Conservation (phyloP, 2,113 vertebrate genomes). For the Antechinus stuartii region DNA sequence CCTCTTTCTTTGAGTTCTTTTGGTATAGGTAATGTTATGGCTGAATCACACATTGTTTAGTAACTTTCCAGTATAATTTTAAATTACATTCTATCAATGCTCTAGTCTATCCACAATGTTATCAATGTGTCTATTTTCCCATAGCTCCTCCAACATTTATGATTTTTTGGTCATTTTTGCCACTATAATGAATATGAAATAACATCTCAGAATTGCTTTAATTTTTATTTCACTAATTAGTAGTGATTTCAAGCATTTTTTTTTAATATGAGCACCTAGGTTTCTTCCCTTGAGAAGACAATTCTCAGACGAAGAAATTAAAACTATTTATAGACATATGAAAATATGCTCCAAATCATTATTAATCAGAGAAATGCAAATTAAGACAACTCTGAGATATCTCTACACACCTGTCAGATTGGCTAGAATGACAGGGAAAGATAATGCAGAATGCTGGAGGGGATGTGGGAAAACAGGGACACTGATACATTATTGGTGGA, state of each 20-base stretch:
- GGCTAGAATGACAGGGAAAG: no score
- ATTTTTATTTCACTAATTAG: background rate
- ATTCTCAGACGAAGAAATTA: no score
- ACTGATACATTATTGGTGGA: no score
- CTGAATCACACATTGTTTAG: background rate
- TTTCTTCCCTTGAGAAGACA: background rate
- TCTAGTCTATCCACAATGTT: background rate
- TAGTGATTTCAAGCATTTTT: background rate
- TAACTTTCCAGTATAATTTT: background rate
- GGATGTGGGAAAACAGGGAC: no score
- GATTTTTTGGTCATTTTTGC: background rate
- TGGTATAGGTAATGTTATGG: background rate
- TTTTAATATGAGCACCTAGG: background rate
- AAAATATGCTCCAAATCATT: no score
- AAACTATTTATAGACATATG: no score
- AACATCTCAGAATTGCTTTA: background rate
- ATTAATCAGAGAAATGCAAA: no score
- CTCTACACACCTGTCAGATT: no score
- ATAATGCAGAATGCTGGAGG: no score
- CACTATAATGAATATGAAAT: background rate
- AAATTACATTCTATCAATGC: background rate
- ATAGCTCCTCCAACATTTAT: background rate
- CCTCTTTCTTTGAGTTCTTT: background rate
- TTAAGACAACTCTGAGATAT: no score
- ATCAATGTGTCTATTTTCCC: background rate